Conservation (phyloP, 2,113 vertebrate genomes). For the Taxidea taxus region DNA sequence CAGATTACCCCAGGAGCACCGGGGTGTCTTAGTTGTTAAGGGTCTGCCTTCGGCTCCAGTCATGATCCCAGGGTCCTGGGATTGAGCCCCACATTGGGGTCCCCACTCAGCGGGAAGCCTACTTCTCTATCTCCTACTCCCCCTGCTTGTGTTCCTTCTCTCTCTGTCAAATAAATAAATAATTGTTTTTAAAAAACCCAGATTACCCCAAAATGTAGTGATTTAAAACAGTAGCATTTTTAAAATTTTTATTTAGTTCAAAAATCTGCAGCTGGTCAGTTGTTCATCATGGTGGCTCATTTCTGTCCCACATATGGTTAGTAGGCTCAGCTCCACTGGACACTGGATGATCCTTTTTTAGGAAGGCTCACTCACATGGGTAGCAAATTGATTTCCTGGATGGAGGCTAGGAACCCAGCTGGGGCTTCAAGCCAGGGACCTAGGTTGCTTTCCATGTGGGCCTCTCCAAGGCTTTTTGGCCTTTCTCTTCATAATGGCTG, state of each 20-base stretch:
- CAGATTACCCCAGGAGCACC: too few relatives aligned
- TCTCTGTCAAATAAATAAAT: too few relatives aligned
- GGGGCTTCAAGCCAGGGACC: neutral
- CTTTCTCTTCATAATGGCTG: neutral
- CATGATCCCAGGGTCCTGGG: too few relatives aligned
- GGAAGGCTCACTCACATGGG: neutral
- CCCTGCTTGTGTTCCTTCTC: too few relatives aligned
- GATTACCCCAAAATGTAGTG: neutral
- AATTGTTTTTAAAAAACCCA: neutral
- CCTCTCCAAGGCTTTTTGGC: neutral
- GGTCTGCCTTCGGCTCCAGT: too few relatives aligned
- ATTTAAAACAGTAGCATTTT: neutral
- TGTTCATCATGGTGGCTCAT: neutral
- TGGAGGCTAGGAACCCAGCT: neutral
- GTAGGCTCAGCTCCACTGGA: neutral
- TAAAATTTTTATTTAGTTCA: neutral
- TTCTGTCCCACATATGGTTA: neutral
- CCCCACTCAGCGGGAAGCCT: too few relatives aligned
- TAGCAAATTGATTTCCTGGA: neutral
- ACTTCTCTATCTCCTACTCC: too few relatives aligned
- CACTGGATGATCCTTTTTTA: neutral
- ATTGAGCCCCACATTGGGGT: too few relatives aligned
- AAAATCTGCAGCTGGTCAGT: neutral
- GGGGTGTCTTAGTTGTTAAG: too few relatives aligned
- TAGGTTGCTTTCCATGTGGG: neutral